Evolutionary conservation across 2,113 vertebrate genomes (phyloP).

Genomic region (Cinclus cinclus): DNA sequence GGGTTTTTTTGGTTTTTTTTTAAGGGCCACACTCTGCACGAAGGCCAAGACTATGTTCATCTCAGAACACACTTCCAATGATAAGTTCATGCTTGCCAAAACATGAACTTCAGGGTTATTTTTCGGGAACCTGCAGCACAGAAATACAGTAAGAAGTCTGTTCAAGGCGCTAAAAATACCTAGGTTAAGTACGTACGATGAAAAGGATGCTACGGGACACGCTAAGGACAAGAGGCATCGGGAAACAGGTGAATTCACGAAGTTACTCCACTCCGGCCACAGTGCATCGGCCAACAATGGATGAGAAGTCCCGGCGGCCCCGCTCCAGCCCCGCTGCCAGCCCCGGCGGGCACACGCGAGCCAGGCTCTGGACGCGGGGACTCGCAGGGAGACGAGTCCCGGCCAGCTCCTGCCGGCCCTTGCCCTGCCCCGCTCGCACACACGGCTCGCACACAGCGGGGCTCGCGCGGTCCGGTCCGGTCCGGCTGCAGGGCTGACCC

Average conservation of each 20-base stretch:
- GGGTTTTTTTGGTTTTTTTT: background rate
- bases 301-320: rapidly evolving
- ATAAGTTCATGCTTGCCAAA: background rate
- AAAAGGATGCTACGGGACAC: background rate
- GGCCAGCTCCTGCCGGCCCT: background rate
- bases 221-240: background rate
- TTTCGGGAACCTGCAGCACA: background rate
- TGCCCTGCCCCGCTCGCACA: background rate
- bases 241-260: background rate
- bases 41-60: background rate
- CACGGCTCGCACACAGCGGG: background rate
- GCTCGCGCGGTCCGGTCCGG: background rate
- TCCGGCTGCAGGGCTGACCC: background rate
- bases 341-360: rapidly evolving
- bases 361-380: background rate
- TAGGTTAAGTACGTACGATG: rapidly evolving
- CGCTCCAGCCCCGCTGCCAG: background rate
- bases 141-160: background rate
- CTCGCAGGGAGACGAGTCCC: rapidly evolving
- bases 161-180: background rate
- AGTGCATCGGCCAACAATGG: rapidly evolving
- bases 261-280: background rate
- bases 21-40: background rate
- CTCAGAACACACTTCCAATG: background rate
- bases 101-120: background rate